Base-by-base conservation (phyloP, 2,888 invertebrate species). In the Drosophila peninsularis region DNA sequence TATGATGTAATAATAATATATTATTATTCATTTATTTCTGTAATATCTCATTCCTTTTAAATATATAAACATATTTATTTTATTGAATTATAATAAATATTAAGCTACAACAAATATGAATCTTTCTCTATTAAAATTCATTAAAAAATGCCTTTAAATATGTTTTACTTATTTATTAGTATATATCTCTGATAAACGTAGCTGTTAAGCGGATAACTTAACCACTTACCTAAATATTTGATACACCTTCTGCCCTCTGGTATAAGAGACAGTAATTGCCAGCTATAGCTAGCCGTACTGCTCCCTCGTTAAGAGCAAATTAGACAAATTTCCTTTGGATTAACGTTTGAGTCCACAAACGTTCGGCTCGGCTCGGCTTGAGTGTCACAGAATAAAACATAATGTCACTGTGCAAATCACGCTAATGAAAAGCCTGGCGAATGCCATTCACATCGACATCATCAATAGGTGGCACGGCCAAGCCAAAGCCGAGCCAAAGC, bases 381-480 rank as follows among this genome's bases (percentile, higher is more conserved):
- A 75, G 78, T 68, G 64, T 64, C 71, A 61, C 64, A 60, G 67
- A 66, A 61, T 63, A 78, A 81, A 83, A 62, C 71, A 84, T 80
- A 80, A 84, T 84, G 78, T 68, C 65, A 62, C 58, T 62, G 77
- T 65, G 57, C 74, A 87, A 89, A 89, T 87, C 82, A 84, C 80
- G 82, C 82, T 89, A 89, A 85, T 85, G 88, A 89, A 85, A 87
- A 89, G 85, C 88, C 74, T 53, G 68, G 67, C 70, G 52, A 70
- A 66, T 57, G 70, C 70, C 72, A 81, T 69, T 55, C 64, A 71
- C 72, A 52, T 52, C 60, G 49, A 49, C 71, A 80, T 68, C 65
- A 67, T 71, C 67, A 67, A 72, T 64, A 53, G 70, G 37, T 65
- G 65, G 57, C 70, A 61, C 39, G 69, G 60, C 47, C 56, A 14